Percentiles rank a stretch among this genome's conserved stretches.
phyloP scores from a whole-genome alignment of 2,888 invertebrate species.

The Lathronympha strigana region DNA sequence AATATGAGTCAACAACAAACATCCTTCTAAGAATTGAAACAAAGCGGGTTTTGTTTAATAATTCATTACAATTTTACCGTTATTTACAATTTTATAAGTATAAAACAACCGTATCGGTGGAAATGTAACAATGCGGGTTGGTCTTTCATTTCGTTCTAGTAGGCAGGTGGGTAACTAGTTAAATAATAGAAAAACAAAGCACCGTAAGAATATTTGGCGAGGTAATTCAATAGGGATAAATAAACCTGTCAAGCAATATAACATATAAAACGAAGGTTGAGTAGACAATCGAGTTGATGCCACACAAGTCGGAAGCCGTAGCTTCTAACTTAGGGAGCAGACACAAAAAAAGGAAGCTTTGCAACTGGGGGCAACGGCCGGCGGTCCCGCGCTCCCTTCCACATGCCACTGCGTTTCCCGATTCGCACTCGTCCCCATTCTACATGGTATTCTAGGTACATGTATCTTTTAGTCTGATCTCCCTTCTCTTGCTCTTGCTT shows the following conservation, averaged over 20 bases:
- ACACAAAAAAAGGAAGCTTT: constrained; percentile 54
- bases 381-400: constrained; percentile 53
- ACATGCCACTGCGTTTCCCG: constrained; percentile 46
- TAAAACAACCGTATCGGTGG: background rate
- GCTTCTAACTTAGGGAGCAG: constrained; percentile 39
- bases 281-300: constrained; percentile 12
- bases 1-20: constrained; percentile 36
- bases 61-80: constrained; percentile 7
- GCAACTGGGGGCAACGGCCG: constrained; percentile 70
- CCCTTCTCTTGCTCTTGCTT: constrained; percentile 12
- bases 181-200: background rate
- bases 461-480: constrained; percentile 13
- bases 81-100: background rate
- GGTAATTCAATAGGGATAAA: background rate
- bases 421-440: constrained; percentile 38
- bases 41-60: constrained; percentile 23
- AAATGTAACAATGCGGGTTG: background rate
- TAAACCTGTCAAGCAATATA: constrained; percentile 6
- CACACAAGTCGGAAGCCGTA: constrained; percentile 29
- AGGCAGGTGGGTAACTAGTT: background rate
- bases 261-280: background rate
- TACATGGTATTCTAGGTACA: constrained; percentile 18
- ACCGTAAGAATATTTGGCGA: background rate
- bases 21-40: constrained; percentile 25
- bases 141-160: background rate